These are phyloP conservation scores for Lysandra coridon DNA, from an alignment of 2,888 invertebrate genomes.

Conservation along the genomic window DNA sequence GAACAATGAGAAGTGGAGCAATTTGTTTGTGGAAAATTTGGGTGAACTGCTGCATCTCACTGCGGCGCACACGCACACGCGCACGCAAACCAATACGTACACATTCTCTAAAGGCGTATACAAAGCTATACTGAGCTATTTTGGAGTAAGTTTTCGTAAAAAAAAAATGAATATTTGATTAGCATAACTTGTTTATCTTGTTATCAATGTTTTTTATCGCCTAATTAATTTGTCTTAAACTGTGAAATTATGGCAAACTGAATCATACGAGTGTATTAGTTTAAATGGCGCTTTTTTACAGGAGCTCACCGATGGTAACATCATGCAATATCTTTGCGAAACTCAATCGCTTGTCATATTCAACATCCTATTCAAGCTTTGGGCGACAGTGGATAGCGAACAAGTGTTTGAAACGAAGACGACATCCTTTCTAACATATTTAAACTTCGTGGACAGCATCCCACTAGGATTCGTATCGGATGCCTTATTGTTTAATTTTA, in stretches of 20 bases:
- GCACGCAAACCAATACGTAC: slow-evolving; percentile 50
- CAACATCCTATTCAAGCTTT: slow-evolving; percentile 73
- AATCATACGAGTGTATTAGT: background rate
- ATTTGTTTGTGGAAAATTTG: slow-evolving; percentile 67
- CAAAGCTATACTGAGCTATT: slow-evolving; percentile 62
- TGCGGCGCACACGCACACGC: slow-evolving; percentile 50
- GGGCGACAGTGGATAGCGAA: slow-evolving; percentile 69
- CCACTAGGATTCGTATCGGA: slow-evolving; percentile 68
- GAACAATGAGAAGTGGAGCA: slow-evolving; percentile 59
- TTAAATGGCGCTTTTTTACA: slow-evolving; percentile 42
- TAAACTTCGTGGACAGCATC: slow-evolving; percentile 71
- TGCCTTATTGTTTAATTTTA: slow-evolving; percentile 78
- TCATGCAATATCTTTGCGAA: slow-evolving; percentile 64
- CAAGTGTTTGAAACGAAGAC: slow-evolving; percentile 75
- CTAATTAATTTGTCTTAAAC: background rate
- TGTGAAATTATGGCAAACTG: background rate
- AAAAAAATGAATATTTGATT: background rate
- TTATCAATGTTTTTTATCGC: background rate
- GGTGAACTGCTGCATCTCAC: slow-evolving; percentile 59
- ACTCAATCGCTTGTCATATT: slow-evolving; percentile 76
- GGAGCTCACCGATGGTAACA: slow-evolving; percentile 60
- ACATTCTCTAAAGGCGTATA: slow-evolving; percentile 65
- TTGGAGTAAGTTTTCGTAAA: slow-evolving; percentile 61
- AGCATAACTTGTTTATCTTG: background rate
- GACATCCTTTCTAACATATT: slow-evolving; percentile 78